Evolutionary conservation across 2,797 vertebrate species (phyloP).

Genomic region (Passerculus sandwichensis): DNA sequence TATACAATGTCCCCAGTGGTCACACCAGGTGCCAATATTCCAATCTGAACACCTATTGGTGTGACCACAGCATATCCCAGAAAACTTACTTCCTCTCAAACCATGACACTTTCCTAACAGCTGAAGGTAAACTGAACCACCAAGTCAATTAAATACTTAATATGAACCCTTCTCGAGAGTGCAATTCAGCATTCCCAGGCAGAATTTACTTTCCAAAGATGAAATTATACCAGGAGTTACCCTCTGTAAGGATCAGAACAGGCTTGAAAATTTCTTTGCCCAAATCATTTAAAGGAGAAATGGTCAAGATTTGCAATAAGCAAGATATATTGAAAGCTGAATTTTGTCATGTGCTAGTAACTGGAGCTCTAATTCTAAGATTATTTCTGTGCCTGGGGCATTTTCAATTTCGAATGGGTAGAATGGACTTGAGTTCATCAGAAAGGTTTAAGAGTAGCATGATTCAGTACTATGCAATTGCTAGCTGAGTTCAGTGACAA

Average conservation of each 20-base stretch:
- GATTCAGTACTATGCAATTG: background rate
- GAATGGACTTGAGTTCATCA: background rate
- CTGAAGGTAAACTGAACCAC: background rate
- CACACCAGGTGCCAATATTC: no score
- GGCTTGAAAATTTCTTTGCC: background rate
- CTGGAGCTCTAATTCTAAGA: background rate
- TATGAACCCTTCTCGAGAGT: background rate
- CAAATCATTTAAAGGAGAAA: background rate
- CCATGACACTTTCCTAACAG: background rate
- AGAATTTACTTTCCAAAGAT: background rate
- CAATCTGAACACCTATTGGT: no score
- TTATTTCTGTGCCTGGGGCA: background rate
- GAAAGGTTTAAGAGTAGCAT: background rate
- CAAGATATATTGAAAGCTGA: background rate
- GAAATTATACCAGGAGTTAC: background rate
- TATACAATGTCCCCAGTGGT: no score
- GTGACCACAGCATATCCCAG: no score
- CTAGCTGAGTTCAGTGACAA: background rate
- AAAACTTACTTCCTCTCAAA: no score
- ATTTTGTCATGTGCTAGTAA: background rate
- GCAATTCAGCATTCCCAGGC: background rate
- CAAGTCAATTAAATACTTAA: background rate
- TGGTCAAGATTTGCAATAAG: background rate
- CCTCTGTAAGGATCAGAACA: background rate
- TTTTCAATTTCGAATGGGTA: background rate